Percentiles rank a stretch among this genome's conserved stretches.
These are phyloP conservation scores for Micoletzkya japonica DNA, from an alignment of 2,888 invertebrate species.

Conservation along the genomic window DNA sequence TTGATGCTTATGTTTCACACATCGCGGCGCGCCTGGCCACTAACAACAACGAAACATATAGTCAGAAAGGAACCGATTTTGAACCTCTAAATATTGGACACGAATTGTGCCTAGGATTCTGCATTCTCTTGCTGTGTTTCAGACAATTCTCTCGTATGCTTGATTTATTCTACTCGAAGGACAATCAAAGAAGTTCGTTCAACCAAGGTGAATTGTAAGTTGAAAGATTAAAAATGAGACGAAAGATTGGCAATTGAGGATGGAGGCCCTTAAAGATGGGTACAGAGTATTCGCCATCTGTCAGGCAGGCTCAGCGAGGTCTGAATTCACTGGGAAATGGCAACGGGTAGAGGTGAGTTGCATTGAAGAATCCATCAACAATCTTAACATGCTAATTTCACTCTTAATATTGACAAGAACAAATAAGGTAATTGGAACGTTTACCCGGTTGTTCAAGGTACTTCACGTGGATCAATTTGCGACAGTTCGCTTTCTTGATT, in stretches of 20 bases:
- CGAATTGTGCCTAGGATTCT: neutral
- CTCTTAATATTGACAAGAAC: too few relatives aligned
- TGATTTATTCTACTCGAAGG: constrained; percentile 16
- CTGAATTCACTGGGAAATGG: constrained; percentile 26
- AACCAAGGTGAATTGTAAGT: constrained; percentile 7
- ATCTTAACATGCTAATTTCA: too few relatives aligned
- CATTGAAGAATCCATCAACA: neutral
- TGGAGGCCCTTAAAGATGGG: neutral
- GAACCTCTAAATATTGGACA: too few relatives aligned
- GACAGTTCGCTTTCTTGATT: constrained; percentile 25
- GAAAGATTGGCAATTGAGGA: neutral
- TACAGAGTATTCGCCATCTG: constrained; percentile 15
- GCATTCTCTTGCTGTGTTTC: neutral
- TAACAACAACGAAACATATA: too few relatives aligned
- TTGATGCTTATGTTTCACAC: too few relatives aligned
- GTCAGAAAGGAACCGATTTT: too few relatives aligned
- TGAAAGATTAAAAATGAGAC: neutral
- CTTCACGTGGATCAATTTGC: neutral
- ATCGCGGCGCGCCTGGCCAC: too few relatives aligned
- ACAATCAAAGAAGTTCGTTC: neutral
- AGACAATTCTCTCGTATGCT: neutral
- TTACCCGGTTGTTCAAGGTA: neutral
- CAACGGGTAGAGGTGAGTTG: constrained; percentile 28
- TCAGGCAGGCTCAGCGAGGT: neutral
- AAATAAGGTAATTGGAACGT: too few relatives aligned